phyloP scores from a whole-genome alignment of 2,797 vertebrate genomes.

The Prionace glauca region DNA sequence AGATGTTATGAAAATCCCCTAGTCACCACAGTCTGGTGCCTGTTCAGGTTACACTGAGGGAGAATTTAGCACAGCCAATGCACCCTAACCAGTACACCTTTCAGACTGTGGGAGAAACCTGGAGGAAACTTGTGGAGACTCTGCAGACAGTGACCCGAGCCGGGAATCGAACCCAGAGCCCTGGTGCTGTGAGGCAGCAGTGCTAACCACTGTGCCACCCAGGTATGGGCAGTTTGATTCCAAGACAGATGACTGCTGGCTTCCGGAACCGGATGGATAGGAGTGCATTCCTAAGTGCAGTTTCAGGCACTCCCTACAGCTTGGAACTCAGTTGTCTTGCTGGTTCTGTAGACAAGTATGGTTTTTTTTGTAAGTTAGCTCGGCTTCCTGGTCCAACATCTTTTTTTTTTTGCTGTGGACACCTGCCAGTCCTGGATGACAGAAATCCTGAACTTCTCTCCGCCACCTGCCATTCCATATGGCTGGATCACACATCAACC shows the following conservation, averaged over 20 bases:
- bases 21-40: no score
- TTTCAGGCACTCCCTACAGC: background rate
- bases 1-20: no score
- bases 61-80: no score
- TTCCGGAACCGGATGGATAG: background rate
- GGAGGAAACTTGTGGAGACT: no score
- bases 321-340: background rate
- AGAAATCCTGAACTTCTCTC: background rate
- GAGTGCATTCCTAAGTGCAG: background rate
- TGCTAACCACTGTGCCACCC: background rate
- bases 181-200: no score
- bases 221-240: background rate
- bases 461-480: conserved; percentile 17
- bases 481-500: background rate
- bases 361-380: background rate
- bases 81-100: no score
- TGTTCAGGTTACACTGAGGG: no score
- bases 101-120: no score
- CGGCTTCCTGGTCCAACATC: background rate
- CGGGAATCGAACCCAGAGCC: no score
- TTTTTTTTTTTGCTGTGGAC: background rate
- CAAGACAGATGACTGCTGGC: background rate
- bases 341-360: background rate
- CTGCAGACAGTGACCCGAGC: no score
- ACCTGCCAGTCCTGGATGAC: conserved; percentile 17